These are phyloP conservation scores for Artibeus lituratus DNA, from an alignment of 2,797 vertebrate species.

Conservation along the genomic window DNA sequence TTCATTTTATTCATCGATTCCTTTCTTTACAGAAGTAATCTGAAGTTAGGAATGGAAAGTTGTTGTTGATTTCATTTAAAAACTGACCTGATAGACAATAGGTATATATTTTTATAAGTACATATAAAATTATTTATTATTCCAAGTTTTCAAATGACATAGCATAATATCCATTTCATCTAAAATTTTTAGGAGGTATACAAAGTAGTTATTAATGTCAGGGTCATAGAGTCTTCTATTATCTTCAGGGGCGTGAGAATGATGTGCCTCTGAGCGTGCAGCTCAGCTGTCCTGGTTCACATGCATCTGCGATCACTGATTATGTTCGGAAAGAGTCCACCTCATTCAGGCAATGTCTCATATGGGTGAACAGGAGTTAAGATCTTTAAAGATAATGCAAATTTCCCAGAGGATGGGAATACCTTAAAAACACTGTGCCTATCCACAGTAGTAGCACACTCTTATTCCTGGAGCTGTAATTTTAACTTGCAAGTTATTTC, in stretches of 20 bases:
- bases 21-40: neutral
- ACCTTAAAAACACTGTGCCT: neutral
- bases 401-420: neutral
- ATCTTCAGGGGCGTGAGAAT: neutral
- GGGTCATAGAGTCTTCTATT: neutral
- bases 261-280: neutral
- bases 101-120: neutral
- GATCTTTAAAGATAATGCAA: neutral
- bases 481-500: neutral
- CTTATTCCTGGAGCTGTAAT: neutral
- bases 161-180: neutral
- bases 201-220: neutral
- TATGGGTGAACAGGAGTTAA: neutral
- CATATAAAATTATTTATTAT: neutral
- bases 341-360: neutral
- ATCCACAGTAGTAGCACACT: neutral
- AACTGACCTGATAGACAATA: neutral
- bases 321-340: neutral
- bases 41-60: neutral
- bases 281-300: neutral
- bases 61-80: neutral
- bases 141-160: neutral
- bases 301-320: neutral
- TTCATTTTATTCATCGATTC: neutral
- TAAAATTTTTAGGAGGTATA: neutral